phyloP scores from a whole-genome alignment of 2,888 invertebrate genomes.

The Meloe dianella region DNA sequence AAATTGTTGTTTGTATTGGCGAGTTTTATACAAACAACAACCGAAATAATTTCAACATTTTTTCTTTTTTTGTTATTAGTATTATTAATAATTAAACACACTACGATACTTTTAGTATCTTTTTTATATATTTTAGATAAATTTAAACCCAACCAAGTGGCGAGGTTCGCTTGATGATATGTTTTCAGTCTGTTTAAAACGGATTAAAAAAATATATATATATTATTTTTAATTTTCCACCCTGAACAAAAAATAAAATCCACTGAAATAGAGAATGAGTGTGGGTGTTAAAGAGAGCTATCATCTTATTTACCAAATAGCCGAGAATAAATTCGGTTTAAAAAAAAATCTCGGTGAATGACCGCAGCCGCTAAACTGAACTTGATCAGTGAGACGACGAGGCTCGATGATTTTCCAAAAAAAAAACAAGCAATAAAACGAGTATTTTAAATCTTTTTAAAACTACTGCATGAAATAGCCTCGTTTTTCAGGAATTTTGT shows the following conservation, averaged over 20 bases:
- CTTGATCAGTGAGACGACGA: background rate
- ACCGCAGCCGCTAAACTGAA: constrained; percentile 23
- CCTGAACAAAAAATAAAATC: background rate
- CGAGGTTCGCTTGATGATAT: constrained; percentile 3
- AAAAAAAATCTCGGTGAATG: constrained; percentile 25
- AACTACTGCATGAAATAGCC: background rate
- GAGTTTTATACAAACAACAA: constrained; percentile 5
- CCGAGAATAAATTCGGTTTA: constrained; percentile 23
- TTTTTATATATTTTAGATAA: background rate
- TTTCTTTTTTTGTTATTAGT: background rate
- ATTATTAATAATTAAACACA: background rate
- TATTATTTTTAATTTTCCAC: background rate
- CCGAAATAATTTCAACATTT: background rate
- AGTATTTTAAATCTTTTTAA: background rate
- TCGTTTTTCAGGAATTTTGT: background rate
- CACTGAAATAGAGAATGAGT: background rate
- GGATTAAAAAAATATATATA: background rate
- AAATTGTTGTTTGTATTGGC: constrained; percentile 9
- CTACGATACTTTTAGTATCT: background rate
- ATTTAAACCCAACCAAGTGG: background rate
- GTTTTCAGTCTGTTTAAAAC: background rate
- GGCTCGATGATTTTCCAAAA: background rate
- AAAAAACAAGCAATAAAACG: background rate
- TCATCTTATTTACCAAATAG: constrained; percentile 25
- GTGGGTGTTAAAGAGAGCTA: constrained; percentile 20